Conservation (phyloP, 1,140 invertebrate genomes). For the Listronotus oregonensis region DNA sequence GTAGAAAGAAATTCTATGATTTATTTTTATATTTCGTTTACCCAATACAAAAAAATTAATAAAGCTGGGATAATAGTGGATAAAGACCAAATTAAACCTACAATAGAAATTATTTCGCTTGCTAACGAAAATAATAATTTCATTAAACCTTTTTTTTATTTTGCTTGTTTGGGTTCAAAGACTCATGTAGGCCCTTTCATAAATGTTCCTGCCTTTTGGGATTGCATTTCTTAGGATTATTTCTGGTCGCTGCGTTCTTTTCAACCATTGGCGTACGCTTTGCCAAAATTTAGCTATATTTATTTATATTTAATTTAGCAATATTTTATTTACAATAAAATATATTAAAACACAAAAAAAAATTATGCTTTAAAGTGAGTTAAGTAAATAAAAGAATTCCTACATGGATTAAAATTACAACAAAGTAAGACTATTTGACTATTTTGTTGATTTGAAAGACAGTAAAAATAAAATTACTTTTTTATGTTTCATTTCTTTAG, state of each 20-base stretch:
- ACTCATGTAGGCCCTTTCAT: slow-evolving; percentile 19
- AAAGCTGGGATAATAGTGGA: background rate
- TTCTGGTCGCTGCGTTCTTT: slow-evolving; percentile 17
- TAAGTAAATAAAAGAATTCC: no score
- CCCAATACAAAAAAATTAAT: background rate
- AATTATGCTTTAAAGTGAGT: no score
- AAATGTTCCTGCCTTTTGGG: slow-evolving; percentile 16
- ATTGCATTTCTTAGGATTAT: slow-evolving; percentile 26
- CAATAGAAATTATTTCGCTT: slow-evolving; percentile 30
- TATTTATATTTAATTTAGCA: no score
- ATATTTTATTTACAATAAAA: no score
- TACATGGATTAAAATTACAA: no score
- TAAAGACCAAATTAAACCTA: slow-evolving; percentile 28
- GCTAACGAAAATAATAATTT: slow-evolving; percentile 34
- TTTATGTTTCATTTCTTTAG: no score
- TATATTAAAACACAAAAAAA: no score
- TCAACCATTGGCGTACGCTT: slow-evolving; percentile 10
- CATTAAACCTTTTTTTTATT: slow-evolving; percentile 28
- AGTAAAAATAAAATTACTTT: no score
- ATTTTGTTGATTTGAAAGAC: no score
- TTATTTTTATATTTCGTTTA: background rate
- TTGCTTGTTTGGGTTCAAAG: slow-evolving; percentile 29
- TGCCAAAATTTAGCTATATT: background rate
- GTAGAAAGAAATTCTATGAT: no score
- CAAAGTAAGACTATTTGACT: no score